Conservation (phyloP, 2,797 vertebrate species). For the Sphenopsis melanotis region DNA sequence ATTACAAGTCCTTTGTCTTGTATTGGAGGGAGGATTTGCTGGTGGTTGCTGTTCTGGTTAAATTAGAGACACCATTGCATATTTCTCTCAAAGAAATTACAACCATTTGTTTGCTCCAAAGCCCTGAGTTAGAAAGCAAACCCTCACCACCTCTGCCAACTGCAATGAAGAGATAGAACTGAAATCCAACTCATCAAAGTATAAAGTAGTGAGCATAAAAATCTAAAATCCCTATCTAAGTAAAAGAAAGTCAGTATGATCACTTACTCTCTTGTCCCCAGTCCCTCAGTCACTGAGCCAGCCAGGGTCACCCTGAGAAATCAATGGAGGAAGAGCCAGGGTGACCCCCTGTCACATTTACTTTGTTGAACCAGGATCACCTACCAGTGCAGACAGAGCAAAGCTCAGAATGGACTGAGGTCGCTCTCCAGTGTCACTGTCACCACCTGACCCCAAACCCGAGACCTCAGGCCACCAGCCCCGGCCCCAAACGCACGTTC, state of each 20-base stretch:
- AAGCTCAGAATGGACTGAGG: not conserved
- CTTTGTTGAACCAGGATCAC: not conserved
- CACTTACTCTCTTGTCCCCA: not conserved
- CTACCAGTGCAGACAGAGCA: fast-evolving
- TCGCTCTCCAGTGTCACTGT: fast-evolving
- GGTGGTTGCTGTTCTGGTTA: not conserved
- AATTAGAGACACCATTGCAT: not conserved
- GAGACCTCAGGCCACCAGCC: not conserved
- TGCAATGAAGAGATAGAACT: not conserved
- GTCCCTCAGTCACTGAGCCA: not conserved
- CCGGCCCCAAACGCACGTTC: fast-evolving
- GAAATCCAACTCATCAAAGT: not conserved
- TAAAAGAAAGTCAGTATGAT: not conserved
- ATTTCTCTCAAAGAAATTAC: not conserved
- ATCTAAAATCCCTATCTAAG: not conserved
- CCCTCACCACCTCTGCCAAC: not conserved
- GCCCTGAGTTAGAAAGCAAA: not conserved
- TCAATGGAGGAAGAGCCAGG: not conserved
- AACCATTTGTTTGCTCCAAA: not conserved
- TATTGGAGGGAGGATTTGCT: not conserved
- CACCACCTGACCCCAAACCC: not conserved
- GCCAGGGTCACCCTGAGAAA: conserved; percentile 23
- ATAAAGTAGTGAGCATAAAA: not conserved
- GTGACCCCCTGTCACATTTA: not conserved
- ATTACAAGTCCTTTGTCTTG: not conserved